A percentile compares a stretch with the other conserved stretches of the same genome.
Evolutionary conservation across 2,888 invertebrate species (phyloP).

Genomic region (Epirrhoe tristata): DNA sequence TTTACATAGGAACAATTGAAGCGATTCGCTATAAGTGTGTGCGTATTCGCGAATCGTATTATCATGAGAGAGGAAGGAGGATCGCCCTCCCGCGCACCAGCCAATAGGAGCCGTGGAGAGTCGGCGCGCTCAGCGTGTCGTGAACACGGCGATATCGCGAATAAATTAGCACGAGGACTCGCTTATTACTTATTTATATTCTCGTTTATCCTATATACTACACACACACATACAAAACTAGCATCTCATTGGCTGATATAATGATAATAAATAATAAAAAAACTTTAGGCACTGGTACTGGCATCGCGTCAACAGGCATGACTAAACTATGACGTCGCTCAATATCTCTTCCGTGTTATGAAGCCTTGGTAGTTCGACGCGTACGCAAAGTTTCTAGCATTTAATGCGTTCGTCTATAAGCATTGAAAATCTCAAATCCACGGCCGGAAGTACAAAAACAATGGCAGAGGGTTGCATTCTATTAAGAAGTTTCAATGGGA

Average conservation of each 20-base stretch:
- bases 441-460: conserved; percentile 76
- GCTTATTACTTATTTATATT: conserved; percentile 33
- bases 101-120: conserved; percentile 63
- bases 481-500: conserved; percentile 69
- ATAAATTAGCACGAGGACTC: conserved; percentile 69
- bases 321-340: conserved; percentile 38
- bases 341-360: conserved; percentile 67
- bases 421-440: conserved; percentile 47
- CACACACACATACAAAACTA: conserved; percentile 38
- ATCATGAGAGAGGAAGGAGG: conserved; percentile 82
- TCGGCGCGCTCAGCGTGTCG: conserved; percentile 60
- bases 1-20: conserved; percentile 39
- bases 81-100: conserved; percentile 77
- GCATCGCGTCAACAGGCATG: conserved; percentile 46
- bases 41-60: conserved; percentile 73
- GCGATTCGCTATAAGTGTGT: conserved; percentile 66
- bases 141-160: conserved; percentile 68
- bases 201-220: conserved; percentile 47
- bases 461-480: conserved; percentile 68
- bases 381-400: conserved; percentile 62
- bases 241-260: conserved; percentile 49
- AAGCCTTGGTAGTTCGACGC: conserved; percentile 69
- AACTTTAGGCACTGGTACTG: conserved; percentile 40
- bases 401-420: conserved; percentile 39
- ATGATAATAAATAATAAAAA: conserved; percentile 49